Evolutionary conservation across 2,888 invertebrate species (phyloP), one percentile per base, ranked within the genome.

Genomic region (Leptinotarsa haldemani): DNA sequence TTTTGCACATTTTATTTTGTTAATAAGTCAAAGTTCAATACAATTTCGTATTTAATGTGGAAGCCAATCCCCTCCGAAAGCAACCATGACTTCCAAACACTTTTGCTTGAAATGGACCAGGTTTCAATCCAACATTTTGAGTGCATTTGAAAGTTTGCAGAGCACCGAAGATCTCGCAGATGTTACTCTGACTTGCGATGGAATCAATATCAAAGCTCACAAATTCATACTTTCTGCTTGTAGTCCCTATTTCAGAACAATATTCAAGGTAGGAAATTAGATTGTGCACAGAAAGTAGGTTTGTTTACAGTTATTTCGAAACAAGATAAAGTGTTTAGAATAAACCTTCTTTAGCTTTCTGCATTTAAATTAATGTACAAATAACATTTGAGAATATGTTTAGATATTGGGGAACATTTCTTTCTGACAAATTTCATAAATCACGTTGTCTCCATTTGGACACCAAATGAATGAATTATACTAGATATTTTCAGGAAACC

Each of bases 31-130:
- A 61, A 30, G 40, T 30, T 61, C n/a, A 56, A 65, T 71, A 58
- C 53, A 73, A 61, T 67, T 69, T 65, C 65, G 63, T 67, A 58
- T 69, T 73, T 76, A 71, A 76, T 76, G 70, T 73, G 67, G 69
- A 68, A 69, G 52, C 66, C 52, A 75, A 72, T 73, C 69, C 52
- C 46, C 71, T 61, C 52, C 18, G 73, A 61, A 50, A 71, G 56
- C 67, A 73, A 77, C 58, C 71, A 81, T 81, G 80, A 76, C 80
- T 71, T 82, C 85, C 84, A 92, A 93, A 87, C 92, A 93, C 86
- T 93, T 93, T 86, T 93, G 93, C 88, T 89, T 93, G 86, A 92
- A 92, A 88, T 93, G 93, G 93, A 93, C 93, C 86, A 93, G 93
- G 86, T 93, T 93, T 88, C 92, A 93, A 87, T 90, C 90, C 74